Base-by-base conservation (phyloP, 2,888 invertebrate genomes). In the Calameuta idolon region DNA sequence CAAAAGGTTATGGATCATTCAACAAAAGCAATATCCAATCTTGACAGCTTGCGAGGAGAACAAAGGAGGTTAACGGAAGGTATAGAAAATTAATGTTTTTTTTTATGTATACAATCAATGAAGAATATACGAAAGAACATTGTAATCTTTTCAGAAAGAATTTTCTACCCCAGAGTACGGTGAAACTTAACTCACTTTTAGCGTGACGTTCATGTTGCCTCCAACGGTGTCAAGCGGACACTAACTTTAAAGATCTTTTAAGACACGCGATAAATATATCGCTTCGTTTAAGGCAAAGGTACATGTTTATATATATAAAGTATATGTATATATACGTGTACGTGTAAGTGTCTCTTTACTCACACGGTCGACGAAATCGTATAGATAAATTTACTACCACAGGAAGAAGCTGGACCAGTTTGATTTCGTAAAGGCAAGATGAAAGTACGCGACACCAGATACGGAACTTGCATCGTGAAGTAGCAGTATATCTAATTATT, bases 391-490 rank as follows among this genome's bases (percentile, higher is more conserved):
- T n/a, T 69, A 69, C 76, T 55, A 34, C 55, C 69, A 77, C 69
- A n/a, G 69, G n/a, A 12, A 34, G 35, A 11, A 40, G 12, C 74
- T 78, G 78, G 76, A 78, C 78, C 78, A 76, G 78, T 78, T 78
- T 78, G 71, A 78, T 78, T 78, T 76, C 76, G 73, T 78, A 78
- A 78, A 78, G 73, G 78, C 69, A 78, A 78, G 40, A 69, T 71
- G 75, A 78, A 68, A 78, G 73, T 76, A 75, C 78, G 55, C 31
- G 34, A 33, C 40, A 76, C 78, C 75, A 69, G 78, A 34, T 73
- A 75, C 71, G 34, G n/a, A 15, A 68, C 9, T 78, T 68, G 55
- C 31, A 30, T 68, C 69, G 34, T 73, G 55, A 40, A 55, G 37
- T 40, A 76, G 23, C 23, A 78, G 75, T 35, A 15, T 68, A 37